Percentiles rank a stretch among this genome's conserved stretches.
phyloP scores from a whole-genome alignment of 2,113 vertebrate genomes.

The Oenanthe melanoleuca region DNA sequence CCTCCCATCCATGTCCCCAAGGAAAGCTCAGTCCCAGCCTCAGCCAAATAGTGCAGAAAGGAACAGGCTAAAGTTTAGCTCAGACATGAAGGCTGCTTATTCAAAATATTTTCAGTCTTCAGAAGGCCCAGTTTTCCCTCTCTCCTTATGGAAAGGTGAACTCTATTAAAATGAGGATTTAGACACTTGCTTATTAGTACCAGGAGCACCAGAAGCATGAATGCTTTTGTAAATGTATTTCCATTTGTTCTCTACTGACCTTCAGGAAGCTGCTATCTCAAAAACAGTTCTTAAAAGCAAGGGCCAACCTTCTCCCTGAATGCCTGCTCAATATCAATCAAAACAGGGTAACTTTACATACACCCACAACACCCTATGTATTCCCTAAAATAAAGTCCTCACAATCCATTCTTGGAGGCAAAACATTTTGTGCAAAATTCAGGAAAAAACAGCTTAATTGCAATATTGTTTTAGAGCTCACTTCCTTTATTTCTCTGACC shows the following conservation, averaged over 20 bases:
- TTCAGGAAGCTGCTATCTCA: neutral
- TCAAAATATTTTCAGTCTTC: neutral
- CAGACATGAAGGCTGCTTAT: neutral
- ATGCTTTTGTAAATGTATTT: neutral
- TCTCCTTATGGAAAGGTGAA: neutral
- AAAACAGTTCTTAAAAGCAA: neutral
- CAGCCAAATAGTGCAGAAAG: conserved; percentile 6
- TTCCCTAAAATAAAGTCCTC: neutral
- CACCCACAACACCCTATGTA: neutral
- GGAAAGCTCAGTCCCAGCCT: neutral
- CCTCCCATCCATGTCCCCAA: neutral
- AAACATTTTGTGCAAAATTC: neutral
- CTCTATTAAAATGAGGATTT: neutral
- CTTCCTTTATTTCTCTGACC: conserved; percentile 3
- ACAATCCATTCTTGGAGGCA: neutral
- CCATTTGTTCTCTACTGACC: neutral
- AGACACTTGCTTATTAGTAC: neutral
- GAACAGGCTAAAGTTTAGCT: conserved; percentile 14
- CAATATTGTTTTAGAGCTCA: neutral
- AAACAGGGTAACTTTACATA: neutral
- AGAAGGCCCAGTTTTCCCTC: neutral
- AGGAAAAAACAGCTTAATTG: conserved; percentile 10
- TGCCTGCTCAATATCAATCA: neutral
- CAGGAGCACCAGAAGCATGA: neutral
- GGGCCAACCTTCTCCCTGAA: neutral